phyloP scores from a whole-genome alignment of 2,888 invertebrate species.

The Gryllus longicercus region DNA sequence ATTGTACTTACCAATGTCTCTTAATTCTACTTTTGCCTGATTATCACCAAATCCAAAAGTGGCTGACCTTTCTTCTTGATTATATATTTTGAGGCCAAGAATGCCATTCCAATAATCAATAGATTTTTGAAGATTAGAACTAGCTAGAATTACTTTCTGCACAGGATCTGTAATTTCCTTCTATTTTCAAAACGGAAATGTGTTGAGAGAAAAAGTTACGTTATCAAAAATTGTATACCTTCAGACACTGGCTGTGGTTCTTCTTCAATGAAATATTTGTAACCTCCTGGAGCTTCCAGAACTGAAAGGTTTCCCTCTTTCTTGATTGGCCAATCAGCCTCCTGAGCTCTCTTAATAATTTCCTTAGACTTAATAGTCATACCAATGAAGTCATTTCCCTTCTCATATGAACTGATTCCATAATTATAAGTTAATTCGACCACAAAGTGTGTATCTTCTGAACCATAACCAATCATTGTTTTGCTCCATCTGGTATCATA shows the following conservation, averaged over 20 bases:
- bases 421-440: slow-evolving; percentile 97
- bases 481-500: slow-evolving; percentile 98
- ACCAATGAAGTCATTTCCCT: slow-evolving; percentile 89
- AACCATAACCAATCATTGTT: slow-evolving; percentile 98
- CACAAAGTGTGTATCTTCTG: slow-evolving; percentile 92
- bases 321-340: slow-evolving; percentile 67
- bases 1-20: slow-evolving; percentile 60
- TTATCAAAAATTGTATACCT: slow-evolving; percentile 50
- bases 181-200: not conserved
- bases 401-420: slow-evolving; percentile 79
- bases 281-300: slow-evolving; percentile 87
- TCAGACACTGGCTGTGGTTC: slow-evolving; percentile 63
- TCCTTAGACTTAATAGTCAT: slow-evolving; percentile 79
- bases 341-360: slow-evolving; percentile 67
- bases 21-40: slow-evolving; percentile 75
- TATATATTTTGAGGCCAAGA: slow-evolving; percentile 68
- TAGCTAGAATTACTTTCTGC: slow-evolving; percentile 72
- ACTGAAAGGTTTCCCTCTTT: slow-evolving; percentile 60
- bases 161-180: slow-evolving; percentile 63
- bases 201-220: not conserved
- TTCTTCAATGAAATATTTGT: slow-evolving; percentile 76
- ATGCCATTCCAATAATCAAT: slow-evolving; percentile 81
- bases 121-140: slow-evolving; percentile 71
- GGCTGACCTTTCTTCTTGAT: slow-evolving; percentile 59
- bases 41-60: slow-evolving; percentile 67